Conservation (phyloP, 1,140 invertebrate species). For the Asbolus verrucosus region DNA sequence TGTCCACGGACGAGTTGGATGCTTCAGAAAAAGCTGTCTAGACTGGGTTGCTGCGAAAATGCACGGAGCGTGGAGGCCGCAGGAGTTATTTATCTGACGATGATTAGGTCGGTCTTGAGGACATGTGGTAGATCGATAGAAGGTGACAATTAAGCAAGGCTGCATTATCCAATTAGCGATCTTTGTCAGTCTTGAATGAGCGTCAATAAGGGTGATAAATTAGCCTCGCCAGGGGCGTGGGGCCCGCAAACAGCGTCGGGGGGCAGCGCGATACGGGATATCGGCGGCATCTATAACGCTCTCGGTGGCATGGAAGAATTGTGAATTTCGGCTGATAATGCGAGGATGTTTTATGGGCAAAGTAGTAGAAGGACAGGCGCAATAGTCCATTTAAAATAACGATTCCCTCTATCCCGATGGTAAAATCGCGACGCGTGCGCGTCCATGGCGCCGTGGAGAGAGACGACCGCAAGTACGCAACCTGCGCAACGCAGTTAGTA, state of each 20-base stretch:
- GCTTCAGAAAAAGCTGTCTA: conserved; percentile 21
- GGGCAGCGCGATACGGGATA: too few species aligned
- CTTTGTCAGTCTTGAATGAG: background rate
- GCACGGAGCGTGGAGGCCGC: background rate
- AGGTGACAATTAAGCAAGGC: conserved; percentile 1
- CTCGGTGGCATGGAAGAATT: background rate
- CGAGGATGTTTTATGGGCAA: conserved; percentile 22
- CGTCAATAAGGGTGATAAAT: background rate
- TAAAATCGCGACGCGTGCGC: conserved; percentile 35
- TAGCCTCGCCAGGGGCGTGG: too few species aligned
- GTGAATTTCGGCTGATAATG: conserved; percentile 17
- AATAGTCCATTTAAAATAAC: conserved; percentile 42
- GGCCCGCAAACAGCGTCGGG: too few species aligned
- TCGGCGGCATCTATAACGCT: background rate
- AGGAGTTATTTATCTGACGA: too few species aligned
- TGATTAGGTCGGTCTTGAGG: background rate
- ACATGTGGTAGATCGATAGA: background rate
- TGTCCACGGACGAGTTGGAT: background rate
- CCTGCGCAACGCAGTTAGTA: conserved; percentile 43
- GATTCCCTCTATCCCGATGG: conserved; percentile 35
- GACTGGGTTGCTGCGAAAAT: background rate
- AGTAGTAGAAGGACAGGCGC: conserved; percentile 33
- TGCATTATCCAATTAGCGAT: background rate
- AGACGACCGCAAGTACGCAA: conserved; percentile 33
- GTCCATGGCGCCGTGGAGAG: conserved; percentile 13